Percentiles rank a stretch among this genome's conserved stretches.
Evolutionary conservation across 1,140 invertebrate species (phyloP).

Genomic region (Brachionus paranguensis): DNA sequence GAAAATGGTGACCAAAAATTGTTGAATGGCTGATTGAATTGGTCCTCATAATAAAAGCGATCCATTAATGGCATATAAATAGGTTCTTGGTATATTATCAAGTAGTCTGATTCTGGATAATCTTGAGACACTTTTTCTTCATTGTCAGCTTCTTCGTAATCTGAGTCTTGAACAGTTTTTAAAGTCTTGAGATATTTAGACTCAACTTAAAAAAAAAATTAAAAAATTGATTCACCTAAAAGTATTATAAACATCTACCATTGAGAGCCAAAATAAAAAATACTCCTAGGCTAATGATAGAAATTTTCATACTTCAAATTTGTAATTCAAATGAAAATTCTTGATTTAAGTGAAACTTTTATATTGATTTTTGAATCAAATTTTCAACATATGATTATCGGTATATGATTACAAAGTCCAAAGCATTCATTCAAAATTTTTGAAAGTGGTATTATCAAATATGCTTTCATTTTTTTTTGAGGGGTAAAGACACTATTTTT

Average conservation of each 20-base stretch:
- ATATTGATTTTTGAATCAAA: neutral
- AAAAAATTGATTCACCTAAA: neutral
- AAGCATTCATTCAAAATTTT: neutral
- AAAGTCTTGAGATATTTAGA: neutral
- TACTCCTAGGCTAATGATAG: neutral
- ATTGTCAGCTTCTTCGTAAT: neutral
- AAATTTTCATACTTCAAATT: neutral
- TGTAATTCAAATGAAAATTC: neutral
- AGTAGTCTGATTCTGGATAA: neutral
- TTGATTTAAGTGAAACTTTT: neutral
- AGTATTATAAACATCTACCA: neutral
- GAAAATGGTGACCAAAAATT: neutral
- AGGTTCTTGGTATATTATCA: neutral
- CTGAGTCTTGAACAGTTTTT: neutral
- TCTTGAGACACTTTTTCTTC: neutral
- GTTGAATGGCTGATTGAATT: neutral
- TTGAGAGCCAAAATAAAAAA: neutral
- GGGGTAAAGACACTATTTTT: neutral
- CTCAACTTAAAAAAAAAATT: neutral
- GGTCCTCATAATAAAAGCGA: neutral
- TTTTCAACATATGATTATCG: neutral
- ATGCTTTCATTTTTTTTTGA: neutral
- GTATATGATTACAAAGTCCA: neutral
- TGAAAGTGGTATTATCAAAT: too few species aligned
- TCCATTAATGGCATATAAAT: neutral